These are phyloP conservation scores for Alexandromys fortis DNA, from an alignment of 2,113 vertebrate species.

Conservation along the genomic window DNA sequence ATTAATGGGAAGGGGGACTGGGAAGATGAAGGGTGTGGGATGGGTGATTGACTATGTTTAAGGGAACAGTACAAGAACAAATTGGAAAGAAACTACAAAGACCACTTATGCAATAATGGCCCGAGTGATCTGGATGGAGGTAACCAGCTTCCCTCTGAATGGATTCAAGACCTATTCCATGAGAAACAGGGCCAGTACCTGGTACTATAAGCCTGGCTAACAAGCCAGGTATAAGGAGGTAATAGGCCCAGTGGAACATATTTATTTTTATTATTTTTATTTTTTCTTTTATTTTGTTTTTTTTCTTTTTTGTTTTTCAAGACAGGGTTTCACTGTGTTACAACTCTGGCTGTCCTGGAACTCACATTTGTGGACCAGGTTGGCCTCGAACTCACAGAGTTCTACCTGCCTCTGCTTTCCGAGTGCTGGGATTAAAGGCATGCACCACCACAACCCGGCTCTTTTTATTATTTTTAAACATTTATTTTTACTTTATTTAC, in stretches of 20 bases:
- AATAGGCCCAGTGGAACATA: too few species aligned
- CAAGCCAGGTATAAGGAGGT: background rate
- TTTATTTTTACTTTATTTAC: background rate
- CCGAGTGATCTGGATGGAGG: background rate
- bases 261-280: background rate
- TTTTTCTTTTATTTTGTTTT: too few species aligned
- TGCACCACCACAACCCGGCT: background rate
- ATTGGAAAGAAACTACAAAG: background rate
- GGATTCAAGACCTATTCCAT: background rate
- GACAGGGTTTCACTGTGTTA: too few species aligned
- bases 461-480: background rate
- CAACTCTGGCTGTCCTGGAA: too few species aligned
- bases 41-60: background rate
- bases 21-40: background rate
- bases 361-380: too few species aligned
- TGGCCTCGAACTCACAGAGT: too few species aligned
- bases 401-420: too few species aligned
- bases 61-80: background rate
- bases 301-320: too few species aligned
- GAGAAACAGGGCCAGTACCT: background rate
- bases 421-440: too few species aligned
- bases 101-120: background rate
- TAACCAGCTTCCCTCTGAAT: background rate
- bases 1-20: background rate
- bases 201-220: background rate